Evolutionary conservation across 2,113 vertebrate species (phyloP).

Genomic region (Otis tarda): DNA sequence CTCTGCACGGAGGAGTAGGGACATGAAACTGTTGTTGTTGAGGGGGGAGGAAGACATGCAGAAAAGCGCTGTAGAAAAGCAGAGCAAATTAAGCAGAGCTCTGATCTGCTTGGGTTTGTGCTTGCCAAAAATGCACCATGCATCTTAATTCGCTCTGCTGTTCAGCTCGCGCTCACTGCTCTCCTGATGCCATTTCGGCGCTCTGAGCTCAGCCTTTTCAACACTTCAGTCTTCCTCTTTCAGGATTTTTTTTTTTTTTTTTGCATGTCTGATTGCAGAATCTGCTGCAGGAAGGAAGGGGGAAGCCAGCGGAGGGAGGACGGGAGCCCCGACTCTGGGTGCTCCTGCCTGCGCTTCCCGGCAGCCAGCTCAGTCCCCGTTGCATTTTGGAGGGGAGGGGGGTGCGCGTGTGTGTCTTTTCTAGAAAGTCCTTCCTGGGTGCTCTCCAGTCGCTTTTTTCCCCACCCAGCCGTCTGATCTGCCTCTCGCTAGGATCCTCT

Average conservation of each 20-base stretch:
- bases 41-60: background rate
- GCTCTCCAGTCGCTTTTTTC: slow-evolving; percentile 15
- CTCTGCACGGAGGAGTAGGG: slow-evolving; percentile 18
- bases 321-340: background rate
- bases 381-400: background rate
- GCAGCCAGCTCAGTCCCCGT: background rate
- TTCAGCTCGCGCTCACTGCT: slow-evolving; percentile 34
- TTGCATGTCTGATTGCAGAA: slow-evolving; percentile 27
- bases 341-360: background rate
- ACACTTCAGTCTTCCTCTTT: slow-evolving; percentile 40
- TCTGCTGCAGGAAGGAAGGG: slow-evolving; percentile 18
- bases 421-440: slow-evolving; percentile 60
- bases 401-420: background rate
- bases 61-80: slow-evolving; percentile 53
- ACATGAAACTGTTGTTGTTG: slow-evolving; percentile 19
- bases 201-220: slow-evolving; percentile 60
- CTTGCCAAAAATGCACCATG: slow-evolving; percentile 78
- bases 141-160: slow-evolving; percentile 76
- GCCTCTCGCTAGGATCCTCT: background rate
- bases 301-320: background rate
- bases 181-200: slow-evolving; percentile 64
- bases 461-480: slow-evolving; percentile 6
- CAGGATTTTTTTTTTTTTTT: background rate
- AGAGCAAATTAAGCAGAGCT: slow-evolving; percentile 71
- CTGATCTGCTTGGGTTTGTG: slow-evolving; percentile 66